Percentiles rank a stretch among this genome's conserved stretches.
These are phyloP conservation scores for Bombycilla garrulus DNA, from an alignment of 2,113 vertebrate species.

Conservation along the genomic window DNA sequence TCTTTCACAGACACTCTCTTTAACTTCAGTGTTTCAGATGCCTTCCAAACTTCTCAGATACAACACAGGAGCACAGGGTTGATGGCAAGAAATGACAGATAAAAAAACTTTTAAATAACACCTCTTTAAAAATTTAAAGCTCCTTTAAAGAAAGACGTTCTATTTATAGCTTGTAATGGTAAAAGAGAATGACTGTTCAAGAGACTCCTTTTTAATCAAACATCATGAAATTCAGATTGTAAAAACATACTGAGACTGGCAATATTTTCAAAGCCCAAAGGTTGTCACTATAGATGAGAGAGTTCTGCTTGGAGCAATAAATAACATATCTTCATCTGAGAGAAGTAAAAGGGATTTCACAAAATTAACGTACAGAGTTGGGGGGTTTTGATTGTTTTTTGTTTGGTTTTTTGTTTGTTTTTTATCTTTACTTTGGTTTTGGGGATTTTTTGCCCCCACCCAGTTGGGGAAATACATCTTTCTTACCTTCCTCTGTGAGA, in stretches of 20 bases:
- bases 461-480: fast-evolving
- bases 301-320: background rate
- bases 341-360: background rate
- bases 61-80: background rate
- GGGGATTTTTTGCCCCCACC: fast-evolving
- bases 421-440: background rate
- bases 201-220: background rate
- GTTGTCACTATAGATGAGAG: background rate
- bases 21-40: background rate
- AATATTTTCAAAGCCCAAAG: background rate
- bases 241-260: background rate
- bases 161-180: background rate
- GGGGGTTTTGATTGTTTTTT: background rate
- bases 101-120: background rate
- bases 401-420: background rate
- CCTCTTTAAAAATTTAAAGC: background rate
- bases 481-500: background rate
- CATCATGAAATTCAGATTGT: background rate
- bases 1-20: background rate
- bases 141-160: background rate
- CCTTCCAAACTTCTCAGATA: background rate
- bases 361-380: background rate
- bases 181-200: background rate
- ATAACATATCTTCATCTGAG: background rate
- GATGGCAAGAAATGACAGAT: background rate